These are phyloP conservation scores for Lottia scabra DNA, from an alignment of 2,888 invertebrate species.

Conservation along the genomic window DNA sequence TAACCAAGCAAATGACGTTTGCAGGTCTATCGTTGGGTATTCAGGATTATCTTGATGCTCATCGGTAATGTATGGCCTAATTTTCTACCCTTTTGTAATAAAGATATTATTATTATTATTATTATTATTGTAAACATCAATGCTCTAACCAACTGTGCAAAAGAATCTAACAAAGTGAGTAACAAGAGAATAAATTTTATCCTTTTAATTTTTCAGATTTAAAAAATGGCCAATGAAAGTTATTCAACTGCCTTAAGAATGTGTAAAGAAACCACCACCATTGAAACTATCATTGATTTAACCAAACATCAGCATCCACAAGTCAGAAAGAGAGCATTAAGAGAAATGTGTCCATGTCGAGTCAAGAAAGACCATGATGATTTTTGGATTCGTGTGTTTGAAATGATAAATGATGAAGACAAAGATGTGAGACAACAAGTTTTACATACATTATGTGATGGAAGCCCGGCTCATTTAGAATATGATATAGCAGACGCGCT, in stretches of 20 bases:
- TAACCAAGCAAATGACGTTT: too few species aligned
- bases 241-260: conserved; percentile 45
- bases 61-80: too few species aligned
- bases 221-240: background rate
- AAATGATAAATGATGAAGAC: conserved; percentile 60
- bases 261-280: conserved; percentile 57
- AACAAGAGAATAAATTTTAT: too few species aligned
- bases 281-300: conserved; percentile 61
- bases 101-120: too few species aligned
- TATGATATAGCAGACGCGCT: conserved; percentile 57
- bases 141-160: too few species aligned
- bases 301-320: conserved; percentile 57
- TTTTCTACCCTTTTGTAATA: too few species aligned
- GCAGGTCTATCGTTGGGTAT: too few species aligned
- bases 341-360: conserved; percentile 67
- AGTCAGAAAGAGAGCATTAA: conserved; percentile 62
- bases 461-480: conserved; percentile 64
- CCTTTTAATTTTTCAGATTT: too few species aligned
- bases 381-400: conserved; percentile 64
- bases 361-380: conserved; percentile 62
- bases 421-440: conserved; percentile 62
- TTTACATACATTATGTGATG: conserved; percentile 66
- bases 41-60: too few species aligned
- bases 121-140: too few species aligned
- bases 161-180: too few species aligned